Evolutionary conservation across 2,888 invertebrate genomes (phyloP).

Genomic region (Volucella inanis): DNA sequence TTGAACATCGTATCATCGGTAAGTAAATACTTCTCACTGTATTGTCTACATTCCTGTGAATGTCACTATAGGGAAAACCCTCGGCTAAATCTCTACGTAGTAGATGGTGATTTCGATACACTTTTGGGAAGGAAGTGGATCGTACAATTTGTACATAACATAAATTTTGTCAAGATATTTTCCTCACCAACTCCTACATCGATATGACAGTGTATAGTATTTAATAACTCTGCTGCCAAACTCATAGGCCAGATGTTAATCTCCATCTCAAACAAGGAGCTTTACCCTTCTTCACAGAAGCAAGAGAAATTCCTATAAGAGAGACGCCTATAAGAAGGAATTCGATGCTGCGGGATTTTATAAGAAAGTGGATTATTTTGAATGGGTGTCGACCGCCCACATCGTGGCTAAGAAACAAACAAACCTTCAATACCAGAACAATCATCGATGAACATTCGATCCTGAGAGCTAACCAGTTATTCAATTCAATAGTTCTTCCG

Average conservation of each 20-base stretch:
- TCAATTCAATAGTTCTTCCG: too few species aligned
- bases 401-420: too few species aligned
- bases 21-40: too few species aligned
- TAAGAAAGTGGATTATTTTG: constrained; percentile 46
- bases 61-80: constrained; percentile 13
- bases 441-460: too few species aligned
- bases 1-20: too few species aligned
- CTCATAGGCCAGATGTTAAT: constrained; percentile 26
- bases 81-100: constrained; percentile 40
- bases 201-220: neutral
- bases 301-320: too few species aligned
- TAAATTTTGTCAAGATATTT: constrained; percentile 13
- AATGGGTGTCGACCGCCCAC: constrained; percentile 22
- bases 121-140: constrained; percentile 30
- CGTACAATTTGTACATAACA: constrained; percentile 9
- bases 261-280: constrained; percentile 36
- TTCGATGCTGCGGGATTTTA: constrained; percentile 41
- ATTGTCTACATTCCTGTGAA: constrained; percentile 3
- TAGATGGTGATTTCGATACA: constrained; percentile 46
- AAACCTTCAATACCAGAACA: too few species aligned
- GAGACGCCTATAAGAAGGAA: too few species aligned
- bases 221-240: constrained; percentile 17
- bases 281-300: too few species aligned
- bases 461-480: too few species aligned
- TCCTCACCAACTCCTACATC: neutral